These are phyloP conservation scores for Sebastes steindachneri DNA, from an alignment of 2,797 vertebrate species.

Conservation along the genomic window DNA sequence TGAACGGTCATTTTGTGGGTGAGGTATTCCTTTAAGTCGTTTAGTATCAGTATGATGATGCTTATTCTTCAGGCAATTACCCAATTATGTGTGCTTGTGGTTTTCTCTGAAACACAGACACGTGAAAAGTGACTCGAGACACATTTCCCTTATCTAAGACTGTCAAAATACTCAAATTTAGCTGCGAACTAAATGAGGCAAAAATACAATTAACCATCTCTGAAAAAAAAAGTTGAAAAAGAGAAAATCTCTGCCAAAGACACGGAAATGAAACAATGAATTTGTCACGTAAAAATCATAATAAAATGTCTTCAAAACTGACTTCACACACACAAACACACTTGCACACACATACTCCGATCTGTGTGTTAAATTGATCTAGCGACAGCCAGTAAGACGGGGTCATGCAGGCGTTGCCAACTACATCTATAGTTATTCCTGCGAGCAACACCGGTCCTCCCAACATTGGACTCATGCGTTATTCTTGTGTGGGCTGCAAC, in stretches of 20 bases:
- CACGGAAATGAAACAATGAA: background rate
- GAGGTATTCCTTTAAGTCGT: background rate
- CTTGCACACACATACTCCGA: background rate
- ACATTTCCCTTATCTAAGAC: background rate
- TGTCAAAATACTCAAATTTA: background rate
- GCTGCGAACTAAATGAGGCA: background rate
- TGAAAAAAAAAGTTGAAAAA: background rate
- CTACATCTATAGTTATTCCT: constrained; percentile 29
- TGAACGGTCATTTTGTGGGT: background rate
- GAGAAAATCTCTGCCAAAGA: background rate
- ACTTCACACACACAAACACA: background rate
- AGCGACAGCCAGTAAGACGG: background rate
- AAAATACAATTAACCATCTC: background rate
- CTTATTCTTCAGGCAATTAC: background rate
- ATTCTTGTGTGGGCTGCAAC: constrained; percentile 49
- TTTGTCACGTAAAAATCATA: background rate
- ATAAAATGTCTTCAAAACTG: background rate
- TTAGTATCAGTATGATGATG: background rate
- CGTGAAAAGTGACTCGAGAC: background rate
- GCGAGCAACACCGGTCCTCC: constrained; percentile 1
- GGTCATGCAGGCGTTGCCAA: constrained; percentile 7
- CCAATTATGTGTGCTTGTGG: background rate
- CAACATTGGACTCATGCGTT: constrained; percentile 25
- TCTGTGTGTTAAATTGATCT: background rate
- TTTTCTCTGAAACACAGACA: background rate